Conservation (phyloP, 2,113 vertebrate species). For the Paracanthobrama guichenoti region DNA sequence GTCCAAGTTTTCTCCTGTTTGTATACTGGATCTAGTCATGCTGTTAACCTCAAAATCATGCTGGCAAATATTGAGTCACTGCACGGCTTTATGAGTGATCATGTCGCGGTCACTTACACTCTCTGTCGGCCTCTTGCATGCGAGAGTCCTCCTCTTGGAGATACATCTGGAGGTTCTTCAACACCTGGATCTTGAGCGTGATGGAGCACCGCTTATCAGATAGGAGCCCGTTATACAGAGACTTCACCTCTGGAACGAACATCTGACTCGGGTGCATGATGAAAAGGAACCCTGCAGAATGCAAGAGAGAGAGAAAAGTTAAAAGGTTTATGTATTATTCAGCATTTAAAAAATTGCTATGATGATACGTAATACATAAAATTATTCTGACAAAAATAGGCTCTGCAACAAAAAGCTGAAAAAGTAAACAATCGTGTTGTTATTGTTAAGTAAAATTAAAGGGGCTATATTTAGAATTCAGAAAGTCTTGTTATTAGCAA, state of each 20-base stretch:
- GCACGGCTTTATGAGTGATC: background rate
- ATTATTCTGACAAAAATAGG: background rate
- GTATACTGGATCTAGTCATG: background rate
- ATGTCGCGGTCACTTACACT: conserved; percentile 80
- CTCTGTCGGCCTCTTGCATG: conserved; percentile 96
- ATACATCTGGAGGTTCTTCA: conserved; percentile 98
- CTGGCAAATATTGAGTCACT: background rate
- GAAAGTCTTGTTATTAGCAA: too few species aligned
- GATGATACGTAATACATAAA: background rate
- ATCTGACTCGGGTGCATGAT: conserved; percentile 97
- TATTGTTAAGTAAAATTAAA: background rate
- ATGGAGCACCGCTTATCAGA: conserved; percentile 87
- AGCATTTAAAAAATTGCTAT: background rate
- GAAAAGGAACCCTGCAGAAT: conserved; percentile 87
- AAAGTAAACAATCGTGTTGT: background rate
- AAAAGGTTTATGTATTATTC: background rate
- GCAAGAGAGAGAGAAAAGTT: background rate
- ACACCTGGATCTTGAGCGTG: conserved; percentile 95
- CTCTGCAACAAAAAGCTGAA: background rate
- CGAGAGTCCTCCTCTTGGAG: conserved; percentile 95
- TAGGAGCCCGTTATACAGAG: conserved; percentile 92
- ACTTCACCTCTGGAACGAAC: conserved; percentile 94
- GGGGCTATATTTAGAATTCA: too few species aligned
- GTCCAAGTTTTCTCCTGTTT: background rate
- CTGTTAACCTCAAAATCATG: background rate